A percentile compares a stretch with the other conserved stretches of the same genome.
These are phyloP conservation scores for Oncorhynchus kisutch DNA, from an alignment of 2,113 vertebrate genomes.

Conservation along the genomic window DNA sequence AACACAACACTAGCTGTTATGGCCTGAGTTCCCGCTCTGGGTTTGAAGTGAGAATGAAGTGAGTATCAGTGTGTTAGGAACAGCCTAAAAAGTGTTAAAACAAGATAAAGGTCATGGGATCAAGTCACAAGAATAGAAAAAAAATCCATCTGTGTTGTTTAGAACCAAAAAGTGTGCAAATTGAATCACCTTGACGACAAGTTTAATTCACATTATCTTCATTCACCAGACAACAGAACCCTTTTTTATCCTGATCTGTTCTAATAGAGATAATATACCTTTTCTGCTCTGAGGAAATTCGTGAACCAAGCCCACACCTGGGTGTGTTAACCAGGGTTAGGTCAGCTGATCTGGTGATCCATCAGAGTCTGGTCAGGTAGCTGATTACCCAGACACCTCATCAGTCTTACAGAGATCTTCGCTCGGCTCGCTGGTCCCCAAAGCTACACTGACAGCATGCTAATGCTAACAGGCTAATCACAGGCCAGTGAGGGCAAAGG, in stretches of 20 bases:
- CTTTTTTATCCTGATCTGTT: slow-evolving; percentile 63
- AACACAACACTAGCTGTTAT: slow-evolving; percentile 26
- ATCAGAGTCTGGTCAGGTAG: slow-evolving; percentile 81
- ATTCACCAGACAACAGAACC: slow-evolving; percentile 45
- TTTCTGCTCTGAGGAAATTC: slow-evolving; percentile 82
- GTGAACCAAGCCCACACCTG: slow-evolving; percentile 81
- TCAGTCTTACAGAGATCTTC: slow-evolving; percentile 80
- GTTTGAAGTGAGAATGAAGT: slow-evolving; percentile 20
- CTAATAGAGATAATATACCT: slow-evolving; percentile 81
- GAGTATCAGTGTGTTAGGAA: too few relatives aligned
- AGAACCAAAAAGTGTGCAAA: not conserved
- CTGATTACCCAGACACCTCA: slow-evolving; percentile 81
- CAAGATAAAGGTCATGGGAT: not conserved
- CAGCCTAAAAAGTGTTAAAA: too few relatives aligned
- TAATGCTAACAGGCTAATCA: slow-evolving; percentile 55
- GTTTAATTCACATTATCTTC: not conserved
- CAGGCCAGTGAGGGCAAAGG: slow-evolving; percentile 20
- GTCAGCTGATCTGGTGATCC: slow-evolving; percentile 77
- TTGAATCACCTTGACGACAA: not conserved
- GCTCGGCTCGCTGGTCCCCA: slow-evolving; percentile 18
- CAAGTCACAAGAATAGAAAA: not conserved
- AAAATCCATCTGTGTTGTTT: not conserved
- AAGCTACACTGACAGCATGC: slow-evolving; percentile 65
- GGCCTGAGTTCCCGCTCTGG: slow-evolving; percentile 28
- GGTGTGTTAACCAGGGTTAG: slow-evolving; percentile 75